These are phyloP conservation scores for Myotis vivesi DNA, from an alignment of 2,797 vertebrate genomes.

Conservation along the genomic window DNA sequence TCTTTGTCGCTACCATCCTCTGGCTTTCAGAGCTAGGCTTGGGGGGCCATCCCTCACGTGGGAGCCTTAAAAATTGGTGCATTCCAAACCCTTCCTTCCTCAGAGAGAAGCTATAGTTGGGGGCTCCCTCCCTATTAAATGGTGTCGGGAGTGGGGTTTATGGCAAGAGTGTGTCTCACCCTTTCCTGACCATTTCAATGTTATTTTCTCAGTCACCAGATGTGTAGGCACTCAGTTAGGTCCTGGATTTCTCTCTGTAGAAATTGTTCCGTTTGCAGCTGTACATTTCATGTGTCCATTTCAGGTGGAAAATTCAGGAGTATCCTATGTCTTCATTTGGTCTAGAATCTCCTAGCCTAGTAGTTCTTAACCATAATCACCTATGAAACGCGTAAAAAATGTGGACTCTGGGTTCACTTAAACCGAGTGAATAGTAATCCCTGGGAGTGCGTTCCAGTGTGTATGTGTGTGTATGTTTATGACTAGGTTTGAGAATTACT, in stretches of 20 bases:
- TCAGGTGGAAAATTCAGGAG: background rate
- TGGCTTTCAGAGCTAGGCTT: background rate
- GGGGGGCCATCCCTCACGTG: background rate
- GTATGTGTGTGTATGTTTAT: background rate
- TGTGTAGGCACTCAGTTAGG: background rate
- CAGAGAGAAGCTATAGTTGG: background rate
- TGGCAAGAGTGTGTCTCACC: background rate
- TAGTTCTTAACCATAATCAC: slow-evolving; percentile 8
- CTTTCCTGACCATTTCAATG: background rate
- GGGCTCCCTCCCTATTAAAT: background rate
- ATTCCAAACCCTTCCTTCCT: background rate
- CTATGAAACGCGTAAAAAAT: background rate
- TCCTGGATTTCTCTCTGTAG: background rate
- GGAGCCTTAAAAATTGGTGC: background rate
- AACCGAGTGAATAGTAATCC: slow-evolving; percentile 1
- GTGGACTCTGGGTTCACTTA: background rate
- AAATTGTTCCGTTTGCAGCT: background rate
- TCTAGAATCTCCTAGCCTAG: background rate
- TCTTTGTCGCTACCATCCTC: background rate
- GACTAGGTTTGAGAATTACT: background rate
- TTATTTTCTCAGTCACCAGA: background rate
- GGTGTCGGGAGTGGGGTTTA: background rate
- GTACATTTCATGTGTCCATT: background rate
- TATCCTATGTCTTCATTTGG: background rate
- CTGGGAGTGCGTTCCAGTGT: background rate